phyloP scores from a whole-genome alignment of 2,888 invertebrate species.

The Nomada ruficornis region DNA sequence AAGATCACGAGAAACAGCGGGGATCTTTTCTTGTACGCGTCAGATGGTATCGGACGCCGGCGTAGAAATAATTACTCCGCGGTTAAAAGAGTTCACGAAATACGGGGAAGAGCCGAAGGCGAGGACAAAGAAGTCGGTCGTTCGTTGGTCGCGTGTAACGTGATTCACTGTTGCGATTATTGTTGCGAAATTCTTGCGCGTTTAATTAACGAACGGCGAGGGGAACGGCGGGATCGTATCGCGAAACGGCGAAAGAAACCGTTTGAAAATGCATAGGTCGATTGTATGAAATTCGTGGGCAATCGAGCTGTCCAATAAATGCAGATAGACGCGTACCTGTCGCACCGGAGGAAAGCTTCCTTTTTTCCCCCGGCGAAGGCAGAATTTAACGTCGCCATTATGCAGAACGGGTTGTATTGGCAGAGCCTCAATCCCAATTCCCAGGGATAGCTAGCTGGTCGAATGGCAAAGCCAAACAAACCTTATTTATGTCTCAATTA shows the following conservation, averaged over 20 bases:
- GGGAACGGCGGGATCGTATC: background rate
- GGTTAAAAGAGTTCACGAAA: conserved; percentile 22
- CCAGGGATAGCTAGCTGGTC: conserved; percentile 81
- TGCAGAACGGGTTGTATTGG: conserved; percentile 83
- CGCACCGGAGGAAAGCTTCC: conserved; percentile 44
- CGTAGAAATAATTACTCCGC: conserved; percentile 45
- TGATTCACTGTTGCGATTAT: background rate
- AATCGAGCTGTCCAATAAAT: conserved; percentile 60
- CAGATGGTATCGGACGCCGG: conserved; percentile 28
- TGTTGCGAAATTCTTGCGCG: background rate
- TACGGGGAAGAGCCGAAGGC: background rate
- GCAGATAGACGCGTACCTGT: conserved; percentile 58
- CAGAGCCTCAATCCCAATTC: conserved; percentile 83
- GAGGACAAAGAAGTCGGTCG: background rate
- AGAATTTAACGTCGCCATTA: conserved; percentile 82
- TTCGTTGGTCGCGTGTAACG: background rate
- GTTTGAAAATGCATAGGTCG: conserved; percentile 28
- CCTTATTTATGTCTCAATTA: conserved; percentile 85
- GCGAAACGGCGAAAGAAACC: conserved; percentile 6
- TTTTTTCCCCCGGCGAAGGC: conserved; percentile 60
- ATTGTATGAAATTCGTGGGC: conserved; percentile 58
- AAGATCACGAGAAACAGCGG: conserved; percentile 55
- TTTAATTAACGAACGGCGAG: background rate
- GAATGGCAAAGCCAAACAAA: conserved; percentile 84
- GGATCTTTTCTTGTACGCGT: conserved; percentile 26